Evolutionary conservation across 2,797 vertebrate species (phyloP), one percentile per base, ranked within the genome.

Genomic region (Paedocypris micromegethes): DNA sequence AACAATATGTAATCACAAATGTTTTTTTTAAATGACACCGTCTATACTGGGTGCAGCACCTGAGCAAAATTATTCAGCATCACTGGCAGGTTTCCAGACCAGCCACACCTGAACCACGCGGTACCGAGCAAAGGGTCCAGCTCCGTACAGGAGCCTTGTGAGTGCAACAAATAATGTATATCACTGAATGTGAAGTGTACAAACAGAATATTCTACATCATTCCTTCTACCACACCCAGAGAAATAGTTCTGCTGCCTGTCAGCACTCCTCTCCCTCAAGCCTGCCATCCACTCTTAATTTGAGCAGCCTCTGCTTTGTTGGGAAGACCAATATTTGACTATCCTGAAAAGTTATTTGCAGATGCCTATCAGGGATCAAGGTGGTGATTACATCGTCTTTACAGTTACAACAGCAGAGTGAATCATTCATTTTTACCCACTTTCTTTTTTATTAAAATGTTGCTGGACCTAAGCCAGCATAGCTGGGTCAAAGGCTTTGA

Each of bases 341-440:
- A 68, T 86, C 84, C 83, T 88, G 83, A 55, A 85, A 82, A 74
- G 87, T 87, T 62, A 86, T 80, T 46, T 86, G 86, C 63, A 88
- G 79, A 68, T 77, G 82, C 49, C 80, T 69, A 53, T 65, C 48
- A 54, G 86, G 74, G 70, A 85, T 62, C 48, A 73, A 75, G 40
- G 77, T 77, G 71, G 84, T 80, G 57, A 87, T 84, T 62, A 86
- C 77, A 46, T 79, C 79, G 73, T 90, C 81, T 23, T 23, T 23
- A 23, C 23, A 23, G 23, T 23, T 23, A 23, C 23, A 23, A 23
- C 23, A 23, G 23, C 23, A 23, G 23, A 23, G 23, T 23, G 23
- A 23, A 23, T 23, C 23, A 23, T 23, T 23, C 23, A 23, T 23
- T 23, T 23, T 23, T 23, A 23, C 23, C 23, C 23, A 23, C 23